Base-by-base conservation (phyloP, 2,113 vertebrate genomes). In the Cromileptes altivelis region DNA sequence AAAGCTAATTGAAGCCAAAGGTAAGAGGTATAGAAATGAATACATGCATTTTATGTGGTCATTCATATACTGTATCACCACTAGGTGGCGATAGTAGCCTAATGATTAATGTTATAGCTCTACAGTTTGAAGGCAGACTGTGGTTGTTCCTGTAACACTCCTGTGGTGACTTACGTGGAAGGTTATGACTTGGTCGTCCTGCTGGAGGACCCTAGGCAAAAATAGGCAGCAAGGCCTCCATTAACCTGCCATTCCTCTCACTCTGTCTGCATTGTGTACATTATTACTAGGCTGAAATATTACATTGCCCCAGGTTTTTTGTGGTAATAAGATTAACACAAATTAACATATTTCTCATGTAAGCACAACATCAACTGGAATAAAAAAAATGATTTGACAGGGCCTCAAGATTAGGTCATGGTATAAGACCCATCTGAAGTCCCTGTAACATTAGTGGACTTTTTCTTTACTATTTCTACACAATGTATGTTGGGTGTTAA, bases 1-100 rank as follows among this genome's bases (percentile, higher is more conserved):
- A n/a, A 17, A 72, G 27, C 3, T 30, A 7, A 18, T 8, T 30
- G n/a, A 15, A 42, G 6, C 3, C 1, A 30, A 23, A 19, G 10
- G 23, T 25, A 8, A 9, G 11, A 70, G 1, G 12, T 11, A 49
- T 5, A 49, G 56, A 55, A 9, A 8, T 30, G 33, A 12, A 2
- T 25, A 7, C 3, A 42, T 27, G 15, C 18, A 13, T 52, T 4
- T 57, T 9, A 58, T 50, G 19, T 56, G 8, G 11, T 30, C 17
- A 11, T 75, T 2, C 2, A 18, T 23, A 2, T 47, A 21, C 3
- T 58, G 5, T 25, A 49, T 33, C 1, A 56, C 72, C 78, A 69
- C 73, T 78, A 73, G 84, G 56, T 68, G 62, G 74, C 84, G 33
- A 18, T 33, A 56, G 7, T n/a, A 17, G 69, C 9, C 9, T 21